Evolutionary conservation across 2,888 invertebrate species (phyloP).

Genomic region (Proisotoma minuta): DNA sequence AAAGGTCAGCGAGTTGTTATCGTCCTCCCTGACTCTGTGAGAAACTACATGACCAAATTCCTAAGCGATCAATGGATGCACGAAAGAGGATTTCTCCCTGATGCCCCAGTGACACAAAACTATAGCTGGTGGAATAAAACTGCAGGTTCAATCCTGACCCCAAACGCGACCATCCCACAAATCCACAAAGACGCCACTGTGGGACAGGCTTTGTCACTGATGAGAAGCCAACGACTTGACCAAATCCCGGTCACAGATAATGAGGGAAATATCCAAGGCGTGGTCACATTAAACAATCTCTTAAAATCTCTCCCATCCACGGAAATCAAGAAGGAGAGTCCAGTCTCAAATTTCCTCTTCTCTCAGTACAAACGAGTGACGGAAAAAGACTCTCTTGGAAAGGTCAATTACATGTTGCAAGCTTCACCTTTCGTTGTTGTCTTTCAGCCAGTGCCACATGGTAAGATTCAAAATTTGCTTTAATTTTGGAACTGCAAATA

Average conservation of each 20-base stretch:
- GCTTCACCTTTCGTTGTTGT: slow-evolving; percentile 73
- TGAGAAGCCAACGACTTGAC: slow-evolving; percentile 59
- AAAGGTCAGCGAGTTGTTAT: slow-evolving; percentile 57
- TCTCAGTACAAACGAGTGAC: slow-evolving; percentile 70
- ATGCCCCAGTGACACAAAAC: slow-evolving; percentile 19
- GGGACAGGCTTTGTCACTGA: slow-evolving; percentile 63
- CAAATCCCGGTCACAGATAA: slow-evolving; percentile 64
- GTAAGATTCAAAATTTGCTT: slow-evolving; percentile 8
- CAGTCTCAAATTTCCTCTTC: slow-evolving; percentile 63
- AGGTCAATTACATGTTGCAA: slow-evolving; percentile 72
- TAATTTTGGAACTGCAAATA: not conserved
- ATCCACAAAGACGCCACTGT: slow-evolving; percentile 60
- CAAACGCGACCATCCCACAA: slow-evolving; percentile 49
- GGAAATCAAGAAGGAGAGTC: slow-evolving; percentile 58
- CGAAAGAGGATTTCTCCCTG: slow-evolving; percentile 42
- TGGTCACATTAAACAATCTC: slow-evolving; percentile 66
- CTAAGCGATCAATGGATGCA: slow-evolving; percentile 94
- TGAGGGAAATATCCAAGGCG: slow-evolving; percentile 59
- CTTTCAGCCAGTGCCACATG: slow-evolving; percentile 25
- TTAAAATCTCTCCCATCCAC: slow-evolving; percentile 64
- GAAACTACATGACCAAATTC: slow-evolving; percentile 98
- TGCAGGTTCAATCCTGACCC: slow-evolving; percentile 58
- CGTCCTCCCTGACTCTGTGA: slow-evolving; percentile 57
- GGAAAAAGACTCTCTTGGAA: slow-evolving; percentile 63
- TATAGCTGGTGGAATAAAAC: slow-evolving; percentile 69